These are phyloP conservation scores for Oncorhynchus keta DNA, from an alignment of 2,113 vertebrate genomes.

Conservation along the genomic window DNA sequence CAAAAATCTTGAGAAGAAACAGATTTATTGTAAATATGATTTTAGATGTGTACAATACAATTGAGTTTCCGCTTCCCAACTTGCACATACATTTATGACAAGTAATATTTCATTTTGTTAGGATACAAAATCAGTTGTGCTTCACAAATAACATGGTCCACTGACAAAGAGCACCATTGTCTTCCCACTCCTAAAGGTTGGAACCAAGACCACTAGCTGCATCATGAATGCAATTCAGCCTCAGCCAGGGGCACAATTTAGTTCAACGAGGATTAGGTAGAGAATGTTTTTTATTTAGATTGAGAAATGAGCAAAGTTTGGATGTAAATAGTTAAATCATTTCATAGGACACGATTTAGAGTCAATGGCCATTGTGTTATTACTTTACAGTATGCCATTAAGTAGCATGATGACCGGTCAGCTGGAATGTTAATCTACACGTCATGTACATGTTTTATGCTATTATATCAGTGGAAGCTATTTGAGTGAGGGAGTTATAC, in stretches of 20 bases:
- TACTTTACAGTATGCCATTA: not conserved
- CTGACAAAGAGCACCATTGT: not conserved
- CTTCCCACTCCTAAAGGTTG: not conserved
- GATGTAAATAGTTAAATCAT: not conserved
- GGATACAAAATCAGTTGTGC: not conserved
- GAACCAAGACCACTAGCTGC: not conserved
- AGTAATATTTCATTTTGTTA: conserved; percentile 10
- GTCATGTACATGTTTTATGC: not conserved
- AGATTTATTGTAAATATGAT: conserved; percentile 50
- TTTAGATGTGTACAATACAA: conserved; percentile 58
- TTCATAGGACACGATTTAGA: not conserved
- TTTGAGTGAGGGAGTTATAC: not conserved
- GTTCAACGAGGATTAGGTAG: not conserved
- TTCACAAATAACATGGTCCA: conserved; percentile 7
- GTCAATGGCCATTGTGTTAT: not conserved
- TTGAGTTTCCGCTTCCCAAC: conserved; percentile 42
- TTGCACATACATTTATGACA: conserved; percentile 44
- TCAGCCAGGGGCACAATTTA: not conserved
- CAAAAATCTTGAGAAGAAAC: conserved; percentile 17
- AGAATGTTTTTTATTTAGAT: not conserved
- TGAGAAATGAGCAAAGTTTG: not conserved
- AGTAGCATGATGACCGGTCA: not conserved
- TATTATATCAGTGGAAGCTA: not conserved
- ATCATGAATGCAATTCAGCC: not conserved
- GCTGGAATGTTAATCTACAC: not conserved